Evolutionary conservation across 2,888 invertebrate genomes (phyloP).

Genomic region (Andrena bucephala): DNA sequence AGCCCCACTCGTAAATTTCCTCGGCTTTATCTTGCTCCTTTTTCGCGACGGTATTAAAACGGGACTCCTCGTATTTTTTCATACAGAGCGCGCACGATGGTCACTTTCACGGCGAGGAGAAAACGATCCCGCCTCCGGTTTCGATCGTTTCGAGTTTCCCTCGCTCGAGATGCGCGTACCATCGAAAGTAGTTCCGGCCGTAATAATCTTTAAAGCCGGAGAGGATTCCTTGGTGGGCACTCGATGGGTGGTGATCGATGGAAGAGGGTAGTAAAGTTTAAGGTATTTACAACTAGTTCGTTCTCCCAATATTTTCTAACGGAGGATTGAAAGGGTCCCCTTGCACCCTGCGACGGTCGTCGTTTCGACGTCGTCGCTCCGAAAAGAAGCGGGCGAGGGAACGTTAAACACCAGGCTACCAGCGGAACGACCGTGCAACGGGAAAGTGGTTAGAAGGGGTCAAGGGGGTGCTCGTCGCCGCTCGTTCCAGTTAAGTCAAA

Average conservation of each 20-base stretch:
- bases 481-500: conserved; percentile 68
- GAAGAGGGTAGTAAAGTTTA: background rate
- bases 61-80: conserved; percentile 11
- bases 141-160: conserved; percentile 4
- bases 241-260: too few species aligned
- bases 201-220: too few species aligned
- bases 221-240: too few species aligned
- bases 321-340: conserved; percentile 23
- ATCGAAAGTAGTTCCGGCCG: background rate
- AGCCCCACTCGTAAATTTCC: conserved; percentile 50
- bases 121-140: background rate
- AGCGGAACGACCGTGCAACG: conserved; percentile 56
- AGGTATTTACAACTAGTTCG: background rate
- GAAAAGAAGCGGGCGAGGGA: conserved; percentile 53
- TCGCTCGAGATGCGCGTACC: background rate
- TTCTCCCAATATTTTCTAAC: background rate
- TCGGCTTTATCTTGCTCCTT: conserved; percentile 47
- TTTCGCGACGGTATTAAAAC: conserved; percentile 49
- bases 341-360: background rate
- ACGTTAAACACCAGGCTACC: conserved; percentile 65
- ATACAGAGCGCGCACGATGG: background rate
- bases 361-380: background rate
- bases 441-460: conserved; percentile 66
- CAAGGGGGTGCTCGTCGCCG: conserved; percentile 65
- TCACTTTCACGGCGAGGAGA: background rate